Conservation (phyloP, 2,113 vertebrate genomes). For the Mustelus asterias region DNA sequence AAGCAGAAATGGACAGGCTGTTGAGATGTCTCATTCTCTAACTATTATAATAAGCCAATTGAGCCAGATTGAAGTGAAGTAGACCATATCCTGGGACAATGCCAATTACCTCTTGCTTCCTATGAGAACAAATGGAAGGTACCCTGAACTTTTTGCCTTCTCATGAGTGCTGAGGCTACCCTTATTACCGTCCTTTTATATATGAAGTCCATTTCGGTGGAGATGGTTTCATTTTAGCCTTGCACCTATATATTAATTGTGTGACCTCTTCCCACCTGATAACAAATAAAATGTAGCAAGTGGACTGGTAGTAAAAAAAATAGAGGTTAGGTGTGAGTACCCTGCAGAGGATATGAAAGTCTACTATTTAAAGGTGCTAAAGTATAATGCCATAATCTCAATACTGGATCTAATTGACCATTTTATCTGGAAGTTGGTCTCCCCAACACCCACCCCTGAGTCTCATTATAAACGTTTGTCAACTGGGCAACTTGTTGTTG, state of each 20-base stretch:
- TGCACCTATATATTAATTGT: background rate
- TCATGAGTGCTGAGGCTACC: background rate
- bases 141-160: background rate
- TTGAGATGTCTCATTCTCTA: background rate
- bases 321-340: too few relatives aligned
- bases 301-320: background rate
- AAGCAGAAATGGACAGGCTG: background rate
- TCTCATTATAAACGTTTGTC: background rate
- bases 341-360: background rate
- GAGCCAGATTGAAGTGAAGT: background rate
- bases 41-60: background rate
- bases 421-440: background rate
- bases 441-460: background rate
- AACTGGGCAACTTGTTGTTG: background rate
- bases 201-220: background rate
- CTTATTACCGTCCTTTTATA: background rate
- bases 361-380: constrained; percentile 8
- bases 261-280: background rate
- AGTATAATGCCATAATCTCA: background rate
- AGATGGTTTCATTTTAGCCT: background rate
- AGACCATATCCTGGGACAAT: background rate
- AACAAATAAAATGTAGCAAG: background rate
- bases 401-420: background rate
- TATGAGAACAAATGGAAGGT: background rate
- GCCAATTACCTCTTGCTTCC: background rate